phyloP scores from a whole-genome alignment of 2,888 invertebrate genomes.

The Acanthosoma haemorrhoidale region DNA sequence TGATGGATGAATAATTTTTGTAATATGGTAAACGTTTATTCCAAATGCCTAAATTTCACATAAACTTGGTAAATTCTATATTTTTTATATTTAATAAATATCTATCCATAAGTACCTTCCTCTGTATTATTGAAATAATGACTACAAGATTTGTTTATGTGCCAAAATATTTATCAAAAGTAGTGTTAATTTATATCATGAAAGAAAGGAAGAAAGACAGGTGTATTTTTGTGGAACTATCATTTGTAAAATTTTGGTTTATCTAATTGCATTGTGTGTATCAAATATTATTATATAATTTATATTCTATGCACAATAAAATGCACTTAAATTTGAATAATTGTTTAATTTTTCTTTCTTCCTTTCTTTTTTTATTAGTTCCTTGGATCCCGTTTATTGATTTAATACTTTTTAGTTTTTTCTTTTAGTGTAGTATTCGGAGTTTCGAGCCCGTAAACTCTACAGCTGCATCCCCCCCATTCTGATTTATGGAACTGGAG shows the following conservation, averaged over 20 bases:
- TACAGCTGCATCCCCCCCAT: no score
- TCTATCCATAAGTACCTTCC: no score
- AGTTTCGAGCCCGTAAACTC: no score
- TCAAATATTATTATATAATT: neutral
- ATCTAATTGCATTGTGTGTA: no score
- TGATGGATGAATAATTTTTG: no score
- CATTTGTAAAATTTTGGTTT: neutral
- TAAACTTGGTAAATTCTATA: no score
- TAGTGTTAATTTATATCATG: neutral
- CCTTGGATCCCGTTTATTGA: neutral
- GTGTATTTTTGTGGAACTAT: neutral
- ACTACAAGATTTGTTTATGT: neutral
- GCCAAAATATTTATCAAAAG: neutral
- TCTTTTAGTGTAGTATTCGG: no score
- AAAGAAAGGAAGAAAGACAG: conserved; percentile 10
- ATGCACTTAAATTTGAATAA: neutral
- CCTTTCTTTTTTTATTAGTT: neutral
- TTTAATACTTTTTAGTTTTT: no score
- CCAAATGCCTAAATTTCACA: no score
- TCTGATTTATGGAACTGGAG: no score
- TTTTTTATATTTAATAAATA: no score
- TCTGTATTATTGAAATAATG: neutral
- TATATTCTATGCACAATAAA: neutral
- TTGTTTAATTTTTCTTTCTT: neutral
- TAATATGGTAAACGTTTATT: no score